A percentile compares a stretch with the other conserved stretches of the same genome.
Evolutionary conservation across 2,888 invertebrate genomes (phyloP).

Genomic region (Thecophora atra): DNA sequence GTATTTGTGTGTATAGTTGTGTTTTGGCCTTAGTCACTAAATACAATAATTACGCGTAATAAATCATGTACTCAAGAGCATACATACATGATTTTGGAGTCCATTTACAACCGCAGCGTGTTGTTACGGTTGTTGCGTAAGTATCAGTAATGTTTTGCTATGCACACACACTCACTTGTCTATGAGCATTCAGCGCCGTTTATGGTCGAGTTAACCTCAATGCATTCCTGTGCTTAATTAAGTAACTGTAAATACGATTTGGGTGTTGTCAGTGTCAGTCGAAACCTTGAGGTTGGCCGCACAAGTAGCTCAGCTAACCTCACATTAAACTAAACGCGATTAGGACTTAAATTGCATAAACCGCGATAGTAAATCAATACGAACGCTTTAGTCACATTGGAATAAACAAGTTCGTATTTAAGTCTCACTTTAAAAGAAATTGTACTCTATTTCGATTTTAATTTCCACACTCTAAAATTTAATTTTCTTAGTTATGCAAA

Average conservation of each 20-base stretch:
- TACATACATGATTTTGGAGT: not conserved
- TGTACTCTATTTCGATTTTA: not conserved
- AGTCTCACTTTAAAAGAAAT: too few relatives aligned
- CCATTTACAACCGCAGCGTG: not conserved
- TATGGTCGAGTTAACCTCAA: constrained; percentile 2
- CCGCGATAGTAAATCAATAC: too few relatives aligned
- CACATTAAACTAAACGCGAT: too few relatives aligned
- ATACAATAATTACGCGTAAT: constrained; percentile 14
- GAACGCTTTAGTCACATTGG: not conserved
- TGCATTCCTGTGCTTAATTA: constrained; percentile 2
- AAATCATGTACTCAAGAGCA: not conserved
- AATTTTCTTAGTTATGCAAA: not conserved
- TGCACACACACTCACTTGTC: not conserved
- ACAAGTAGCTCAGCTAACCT: not conserved
- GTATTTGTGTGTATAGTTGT: too few relatives aligned
- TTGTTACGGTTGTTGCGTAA: not conserved
- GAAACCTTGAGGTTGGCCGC: constrained; percentile 9
- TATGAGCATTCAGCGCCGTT: not conserved
- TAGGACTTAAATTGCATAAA: too few relatives aligned
- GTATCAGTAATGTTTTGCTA: too few relatives aligned
- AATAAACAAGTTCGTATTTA: too few relatives aligned
- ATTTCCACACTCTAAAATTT: not conserved
- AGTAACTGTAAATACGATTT: constrained; percentile 15
- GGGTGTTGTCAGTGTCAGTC: constrained; percentile 14
- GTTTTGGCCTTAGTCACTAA: not conserved